phyloP scores from a whole-genome alignment of 2,113 vertebrate genomes.

The Indicator maculatus region DNA sequence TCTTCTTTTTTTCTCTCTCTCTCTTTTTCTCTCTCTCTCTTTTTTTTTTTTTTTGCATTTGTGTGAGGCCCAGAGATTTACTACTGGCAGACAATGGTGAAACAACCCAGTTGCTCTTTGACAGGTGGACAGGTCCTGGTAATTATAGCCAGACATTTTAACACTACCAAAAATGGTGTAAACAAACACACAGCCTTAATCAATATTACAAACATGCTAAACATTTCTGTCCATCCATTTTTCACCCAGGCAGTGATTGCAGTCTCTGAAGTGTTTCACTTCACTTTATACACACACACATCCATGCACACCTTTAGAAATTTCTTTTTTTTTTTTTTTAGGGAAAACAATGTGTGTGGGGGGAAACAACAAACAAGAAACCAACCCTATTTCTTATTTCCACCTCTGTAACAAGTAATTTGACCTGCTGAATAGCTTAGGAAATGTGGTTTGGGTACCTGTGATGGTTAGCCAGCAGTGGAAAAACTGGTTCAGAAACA shows the following conservation, averaged over 20 bases:
- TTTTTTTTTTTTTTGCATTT: conserved; percentile 65
- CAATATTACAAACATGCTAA: conserved; percentile 73
- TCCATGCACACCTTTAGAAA: conserved; percentile 57
- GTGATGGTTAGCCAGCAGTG: conserved; percentile 52
- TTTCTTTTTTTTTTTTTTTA: conserved; percentile 15
- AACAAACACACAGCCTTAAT: conserved; percentile 76
- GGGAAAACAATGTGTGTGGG: conserved; percentile 37
- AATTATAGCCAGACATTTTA: conserved; percentile 80
- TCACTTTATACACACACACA: not conserved
- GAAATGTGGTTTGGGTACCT: conserved; percentile 58
- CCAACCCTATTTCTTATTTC: not conserved
- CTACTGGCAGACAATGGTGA: conserved; percentile 79
- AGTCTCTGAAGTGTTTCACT: conserved; percentile 64
- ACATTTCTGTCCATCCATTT: conserved; percentile 66
- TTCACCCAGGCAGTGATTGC: conserved; percentile 37
- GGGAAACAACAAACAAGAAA: no score
- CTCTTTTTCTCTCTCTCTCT: not conserved
- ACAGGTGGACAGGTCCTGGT: conserved; percentile 84
- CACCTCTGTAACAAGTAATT: conserved; percentile 45
- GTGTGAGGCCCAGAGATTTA: conserved; percentile 75
- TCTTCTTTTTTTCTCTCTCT: no score
- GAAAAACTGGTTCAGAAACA: conserved; percentile 75
- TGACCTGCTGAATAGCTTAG: conserved; percentile 60
- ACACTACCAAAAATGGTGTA: conserved; percentile 71
- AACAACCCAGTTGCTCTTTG: conserved; percentile 80